These are phyloP conservation scores for Ophion slaviceki DNA, from an alignment of 2,888 invertebrate species.

Conservation along the genomic window DNA sequence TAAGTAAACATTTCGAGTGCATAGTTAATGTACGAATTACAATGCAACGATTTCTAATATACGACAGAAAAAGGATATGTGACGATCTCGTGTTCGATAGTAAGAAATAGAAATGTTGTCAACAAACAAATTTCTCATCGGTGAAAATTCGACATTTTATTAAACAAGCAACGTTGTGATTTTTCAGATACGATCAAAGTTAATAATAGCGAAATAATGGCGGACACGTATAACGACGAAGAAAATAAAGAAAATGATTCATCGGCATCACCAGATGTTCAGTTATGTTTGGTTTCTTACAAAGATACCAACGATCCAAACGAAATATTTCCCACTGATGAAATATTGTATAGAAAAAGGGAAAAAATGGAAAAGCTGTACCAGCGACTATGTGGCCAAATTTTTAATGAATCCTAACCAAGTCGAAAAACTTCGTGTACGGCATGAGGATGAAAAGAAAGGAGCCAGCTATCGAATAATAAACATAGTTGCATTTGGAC, in stretches of 20 bases:
- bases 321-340: slow-evolving; percentile 21
- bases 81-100: slow-evolving; percentile 22
- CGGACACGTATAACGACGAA: background rate
- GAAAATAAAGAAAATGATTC: slow-evolving; percentile 27
- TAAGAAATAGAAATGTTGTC: slow-evolving; percentile 23
- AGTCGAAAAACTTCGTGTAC: slow-evolving; percentile 30
- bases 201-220: slow-evolving; percentile 20
- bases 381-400: slow-evolving; percentile 18
- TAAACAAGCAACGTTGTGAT: slow-evolving; percentile 31
- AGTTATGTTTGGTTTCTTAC: slow-evolving; percentile 27
- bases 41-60: slow-evolving; percentile 17
- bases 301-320: slow-evolving; percentile 28
- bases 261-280: slow-evolving; percentile 20
- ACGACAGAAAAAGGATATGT: slow-evolving; percentile 6
- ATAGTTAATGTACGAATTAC: slow-evolving; percentile 22
- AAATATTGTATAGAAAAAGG: slow-evolving; percentile 14
- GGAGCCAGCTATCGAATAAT: slow-evolving; percentile 35
- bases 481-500: slow-evolving; percentile 29
- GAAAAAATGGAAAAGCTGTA: slow-evolving; percentile 32
- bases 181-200: slow-evolving; percentile 34
- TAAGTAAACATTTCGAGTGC: too few species aligned
- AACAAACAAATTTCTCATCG: slow-evolving; percentile 23
- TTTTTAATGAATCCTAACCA: slow-evolving; percentile 28
- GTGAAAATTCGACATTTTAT: slow-evolving; percentile 29
- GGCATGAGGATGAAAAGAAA: slow-evolving; percentile 30